Evolutionary conservation across 2,113 vertebrate genomes (phyloP), one percentile per base, ranked within the genome.

Genomic region (Dromaius novaehollandiae): DNA sequence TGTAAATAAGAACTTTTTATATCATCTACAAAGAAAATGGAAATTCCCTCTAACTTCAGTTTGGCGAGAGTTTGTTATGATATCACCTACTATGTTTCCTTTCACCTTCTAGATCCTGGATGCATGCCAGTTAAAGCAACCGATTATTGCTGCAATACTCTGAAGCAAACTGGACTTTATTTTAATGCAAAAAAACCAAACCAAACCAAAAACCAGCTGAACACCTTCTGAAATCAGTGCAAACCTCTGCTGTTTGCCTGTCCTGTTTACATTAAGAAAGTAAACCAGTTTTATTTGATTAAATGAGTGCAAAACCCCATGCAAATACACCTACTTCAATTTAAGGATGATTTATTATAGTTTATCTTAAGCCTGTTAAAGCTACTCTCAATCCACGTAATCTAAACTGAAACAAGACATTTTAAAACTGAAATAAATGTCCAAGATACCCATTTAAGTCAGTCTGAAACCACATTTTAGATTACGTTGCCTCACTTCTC

Each of bases 21-120:
- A 84, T 10, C 15, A 68, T 42, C 65, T 64, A 71, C 51, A 89
- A 60, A 78, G 68, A 85, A 88, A 76, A 73, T 56, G 34, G 90
- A 88, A 91, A 88, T 88, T 95, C 88, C 75, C 74, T 95, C 70
- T 90, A 88, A 88, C 66, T 65, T 79, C 66, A 84, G 7, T 55
- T 78, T 96, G 84, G 84, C 93, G 94, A 83, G 76, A 71, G 36
- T 66, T 86, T 84, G 46, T 84, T 89, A 65, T 82, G 87, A 38
- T 79, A 86, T 85, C 85, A 82, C 75, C 74, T 63, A 64, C 58
- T 82, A 51, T 28, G 51, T 82, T 95, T 87, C 74, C 56, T 82
- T 95, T 91, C 79, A 89, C 82, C 75, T 88, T 94, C 56, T 38
- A 64, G 56, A 82, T 46, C 56, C 63, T 73, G 82, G 30, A 44